Percentiles rank a stretch among this genome's conserved stretches.
Conservation (phyloP, 35 echinoderm and acorn worm genomes). For the Hemicentrotus pulcherrimus region DNA sequence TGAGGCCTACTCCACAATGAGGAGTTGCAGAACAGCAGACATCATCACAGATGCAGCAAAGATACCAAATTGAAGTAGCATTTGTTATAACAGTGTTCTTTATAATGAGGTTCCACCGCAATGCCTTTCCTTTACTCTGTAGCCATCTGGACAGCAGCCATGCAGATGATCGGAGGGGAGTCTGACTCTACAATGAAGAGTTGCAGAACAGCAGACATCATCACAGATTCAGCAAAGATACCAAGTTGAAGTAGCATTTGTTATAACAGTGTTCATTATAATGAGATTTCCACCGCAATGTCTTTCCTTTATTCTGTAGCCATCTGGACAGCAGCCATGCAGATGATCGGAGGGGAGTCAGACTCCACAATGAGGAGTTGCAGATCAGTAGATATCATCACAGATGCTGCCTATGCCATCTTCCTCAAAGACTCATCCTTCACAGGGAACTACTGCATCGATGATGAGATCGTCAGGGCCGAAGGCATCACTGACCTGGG, state of each 20-base stretch:
- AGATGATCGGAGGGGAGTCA: conserved; percentile 72
- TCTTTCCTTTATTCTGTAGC: conserved; percentile 42
- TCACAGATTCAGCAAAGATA: conserved; percentile 71
- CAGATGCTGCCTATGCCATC: conserved; percentile 90
- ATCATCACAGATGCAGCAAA: conserved; percentile 85
- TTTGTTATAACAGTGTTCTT: no score
- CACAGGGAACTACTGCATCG: conserved; percentile 92
- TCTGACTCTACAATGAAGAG: conserved; percentile 53
- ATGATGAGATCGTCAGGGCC: conserved; percentile 80
- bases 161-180: conserved; percentile 78
- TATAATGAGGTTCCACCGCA: no score
- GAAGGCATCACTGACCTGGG: conserved; percentile 82
- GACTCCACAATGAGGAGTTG: conserved; percentile 65
- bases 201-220: conserved; percentile 82
- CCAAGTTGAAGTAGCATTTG: no score
- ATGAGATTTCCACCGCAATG: neutral
- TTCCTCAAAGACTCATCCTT: conserved; percentile 82
- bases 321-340: conserved; percentile 93
- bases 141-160: conserved; percentile 94
- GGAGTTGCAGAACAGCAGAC: conserved; percentile 71
- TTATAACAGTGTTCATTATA: no score
- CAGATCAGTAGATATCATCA: conserved; percentile 78
- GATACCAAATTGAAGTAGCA: no score
- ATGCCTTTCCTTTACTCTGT: neutral
- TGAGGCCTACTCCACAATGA: conserved; percentile 9